phyloP scores from a whole-genome alignment of 2,113 vertebrate genomes.

The Copsychus sechellarum region DNA sequence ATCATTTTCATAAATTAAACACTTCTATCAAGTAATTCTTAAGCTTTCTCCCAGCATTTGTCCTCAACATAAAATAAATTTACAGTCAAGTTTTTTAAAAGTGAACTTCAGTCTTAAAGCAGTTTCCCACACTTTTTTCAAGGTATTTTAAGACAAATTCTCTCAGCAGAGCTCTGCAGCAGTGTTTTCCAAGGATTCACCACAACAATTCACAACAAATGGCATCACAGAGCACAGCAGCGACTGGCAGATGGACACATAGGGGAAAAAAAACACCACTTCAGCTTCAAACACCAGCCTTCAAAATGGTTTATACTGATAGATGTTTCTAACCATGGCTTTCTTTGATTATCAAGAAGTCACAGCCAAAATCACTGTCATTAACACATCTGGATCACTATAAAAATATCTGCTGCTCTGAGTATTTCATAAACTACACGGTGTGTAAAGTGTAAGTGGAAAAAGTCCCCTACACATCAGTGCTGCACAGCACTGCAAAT shows the following conservation, averaged over 20 bases:
- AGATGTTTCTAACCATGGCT: accelerated
- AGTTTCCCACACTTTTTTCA: background rate
- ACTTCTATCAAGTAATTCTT: background rate
- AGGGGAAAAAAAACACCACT: background rate
- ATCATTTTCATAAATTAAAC: background rate
- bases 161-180: background rate
- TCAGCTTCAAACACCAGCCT: background rate
- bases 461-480: background rate
- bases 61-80: background rate
- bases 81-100: background rate
- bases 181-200: background rate
- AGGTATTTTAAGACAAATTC: background rate
- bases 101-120: background rate
- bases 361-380: background rate
- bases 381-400: background rate
- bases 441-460: background rate
- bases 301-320: background rate
- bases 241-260: background rate
- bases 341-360: background rate
- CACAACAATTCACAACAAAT: background rate
- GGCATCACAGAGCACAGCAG: background rate
- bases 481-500: background rate
- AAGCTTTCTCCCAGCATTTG: background rate
- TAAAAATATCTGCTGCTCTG: background rate
- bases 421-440: background rate